phyloP scores from a whole-genome alignment of 2,113 vertebrate species.

The Hystrix cristata region DNA sequence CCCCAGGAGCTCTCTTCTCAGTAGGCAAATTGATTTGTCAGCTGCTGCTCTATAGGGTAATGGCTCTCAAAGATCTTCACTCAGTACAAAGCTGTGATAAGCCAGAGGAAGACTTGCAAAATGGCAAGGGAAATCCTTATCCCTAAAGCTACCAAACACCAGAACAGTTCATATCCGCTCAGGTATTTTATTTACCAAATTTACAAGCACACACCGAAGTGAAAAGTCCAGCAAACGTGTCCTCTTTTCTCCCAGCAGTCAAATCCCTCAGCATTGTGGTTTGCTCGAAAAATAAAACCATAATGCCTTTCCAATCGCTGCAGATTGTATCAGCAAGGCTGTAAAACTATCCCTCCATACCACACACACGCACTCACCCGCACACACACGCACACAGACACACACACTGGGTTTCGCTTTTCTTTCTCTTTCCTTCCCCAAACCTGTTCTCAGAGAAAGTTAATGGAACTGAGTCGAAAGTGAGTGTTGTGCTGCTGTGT shows the following conservation, averaged over 20 bases:
- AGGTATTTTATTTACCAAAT: conserved; percentile 57
- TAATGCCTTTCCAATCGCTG: neutral
- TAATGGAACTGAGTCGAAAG: neutral
- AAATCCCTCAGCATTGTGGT: conserved; percentile 5
- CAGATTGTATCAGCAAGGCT: conserved; percentile 47
- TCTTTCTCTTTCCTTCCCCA: neutral
- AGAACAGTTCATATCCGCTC: neutral
- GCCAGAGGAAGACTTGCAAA: conserved; percentile 35
- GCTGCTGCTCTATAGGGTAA: conserved; percentile 72
- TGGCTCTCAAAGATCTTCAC: conserved; percentile 71
- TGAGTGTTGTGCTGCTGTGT: neutral
- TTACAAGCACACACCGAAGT: neutral
- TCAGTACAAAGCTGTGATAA: conserved; percentile 67
- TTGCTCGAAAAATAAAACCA: conserved; percentile 52
- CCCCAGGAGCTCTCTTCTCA: conserved; percentile 78
- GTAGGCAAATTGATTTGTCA: conserved; percentile 80
- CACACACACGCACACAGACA: neutral
- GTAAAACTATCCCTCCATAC: neutral
- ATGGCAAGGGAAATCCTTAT: conserved; percentile 59
- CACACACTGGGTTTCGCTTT: neutral
- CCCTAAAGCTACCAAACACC: conserved; percentile 28
- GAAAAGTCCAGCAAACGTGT: conserved; percentile 38
- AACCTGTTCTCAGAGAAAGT: conserved; percentile 17
- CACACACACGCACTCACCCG: neutral
- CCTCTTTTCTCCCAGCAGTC: neutral